phyloP scores from a whole-genome alignment of 92 coral and sea anemone genomes.

The Palythoa heliodiscus region DNA sequence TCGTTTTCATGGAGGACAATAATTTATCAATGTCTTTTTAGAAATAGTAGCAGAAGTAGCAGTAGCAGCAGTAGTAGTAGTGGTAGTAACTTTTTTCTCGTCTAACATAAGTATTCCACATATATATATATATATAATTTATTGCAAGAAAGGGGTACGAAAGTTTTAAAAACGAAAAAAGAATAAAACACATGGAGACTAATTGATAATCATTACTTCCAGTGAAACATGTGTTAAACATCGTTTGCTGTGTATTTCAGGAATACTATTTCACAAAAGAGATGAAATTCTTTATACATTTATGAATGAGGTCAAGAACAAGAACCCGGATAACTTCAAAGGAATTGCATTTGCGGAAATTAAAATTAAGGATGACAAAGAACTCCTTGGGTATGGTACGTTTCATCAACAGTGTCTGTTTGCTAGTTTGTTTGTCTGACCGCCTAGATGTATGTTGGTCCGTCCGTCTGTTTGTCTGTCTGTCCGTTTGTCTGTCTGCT shows the following conservation, averaged over 20 bases:
- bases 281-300: slow-evolving; percentile 14
- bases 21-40: no score
- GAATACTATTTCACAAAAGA: not conserved
- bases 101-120: no score
- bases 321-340: not conserved
- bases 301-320: not conserved
- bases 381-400: slow-evolving; percentile 3
- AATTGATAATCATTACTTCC: no score
- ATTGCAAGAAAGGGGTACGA: no score
- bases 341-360: slow-evolving; percentile 21
- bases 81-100: no score
- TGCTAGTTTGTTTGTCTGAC: not conserved
- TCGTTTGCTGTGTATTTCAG: not conserved
- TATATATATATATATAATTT: no score
- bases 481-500: not conserved
- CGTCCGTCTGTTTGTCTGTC: not conserved
- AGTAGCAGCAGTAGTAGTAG: no score
- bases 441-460: not conserved
- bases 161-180: no score
- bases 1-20: no score
- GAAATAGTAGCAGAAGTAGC: no score
- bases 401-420: not conserved
- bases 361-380: not conserved
- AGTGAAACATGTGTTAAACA: not conserved
- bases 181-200: no score